Percentiles rank a stretch among this genome's conserved stretches.
Conservation (phyloP, 2,888 invertebrate species). For the Lasioglossum malachurum region DNA sequence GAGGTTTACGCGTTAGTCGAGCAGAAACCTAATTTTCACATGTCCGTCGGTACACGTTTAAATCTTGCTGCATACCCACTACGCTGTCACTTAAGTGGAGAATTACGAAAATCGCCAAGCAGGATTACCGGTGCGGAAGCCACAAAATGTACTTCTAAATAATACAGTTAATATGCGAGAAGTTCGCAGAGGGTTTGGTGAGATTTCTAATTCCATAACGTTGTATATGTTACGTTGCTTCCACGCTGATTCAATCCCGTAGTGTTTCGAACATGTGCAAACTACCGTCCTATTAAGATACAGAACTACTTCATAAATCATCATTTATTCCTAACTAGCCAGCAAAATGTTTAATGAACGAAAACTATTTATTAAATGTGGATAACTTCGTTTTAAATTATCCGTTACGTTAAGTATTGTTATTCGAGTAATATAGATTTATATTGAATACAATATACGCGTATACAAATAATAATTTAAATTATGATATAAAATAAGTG, state of each 20-base stretch:
- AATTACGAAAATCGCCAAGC: slow-evolving; percentile 37
- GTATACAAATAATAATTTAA: no score
- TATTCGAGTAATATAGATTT: no score
- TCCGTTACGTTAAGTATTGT: no score
- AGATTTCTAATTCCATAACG: neutral
- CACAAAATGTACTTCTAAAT: slow-evolving; percentile 32
- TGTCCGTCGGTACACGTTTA: neutral
- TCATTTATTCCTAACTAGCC: neutral
- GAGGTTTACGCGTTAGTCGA: neutral
- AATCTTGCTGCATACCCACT: neutral
- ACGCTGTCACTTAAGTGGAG: slow-evolving; percentile 8
- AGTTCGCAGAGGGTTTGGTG: neutral
- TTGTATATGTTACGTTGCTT: neutral
- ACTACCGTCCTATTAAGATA: neutral
- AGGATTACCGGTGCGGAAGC: slow-evolving; percentile 12
- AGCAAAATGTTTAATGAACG: neutral
- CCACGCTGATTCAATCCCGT: neutral
- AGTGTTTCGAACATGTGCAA: neutral
- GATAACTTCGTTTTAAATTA: neutral
- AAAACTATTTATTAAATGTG: neutral
- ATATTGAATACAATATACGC: no score
- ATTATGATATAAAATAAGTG: no score
- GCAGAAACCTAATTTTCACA: slow-evolving; percentile 22
- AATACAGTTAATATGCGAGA: slow-evolving; percentile 16
- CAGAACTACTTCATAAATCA: neutral